phyloP scores from a whole-genome alignment of 2,113 vertebrate genomes.

The Suricata suricatta region DNA sequence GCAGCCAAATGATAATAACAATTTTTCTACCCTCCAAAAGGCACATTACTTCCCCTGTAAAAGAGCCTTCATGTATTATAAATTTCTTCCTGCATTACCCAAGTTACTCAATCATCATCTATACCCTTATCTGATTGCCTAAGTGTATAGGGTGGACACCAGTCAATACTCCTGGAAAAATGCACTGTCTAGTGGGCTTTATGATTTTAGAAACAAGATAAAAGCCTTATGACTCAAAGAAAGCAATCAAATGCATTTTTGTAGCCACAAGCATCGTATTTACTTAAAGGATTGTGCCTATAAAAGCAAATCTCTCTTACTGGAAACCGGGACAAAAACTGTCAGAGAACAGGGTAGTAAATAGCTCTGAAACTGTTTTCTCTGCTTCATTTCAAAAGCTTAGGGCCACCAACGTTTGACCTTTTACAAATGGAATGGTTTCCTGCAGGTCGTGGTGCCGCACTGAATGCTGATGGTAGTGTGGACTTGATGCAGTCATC shows the following conservation, averaged over 20 bases:
- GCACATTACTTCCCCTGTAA: background rate
- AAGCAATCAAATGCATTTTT: slow-evolving; percentile 80
- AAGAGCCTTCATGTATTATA: slow-evolving; percentile 59
- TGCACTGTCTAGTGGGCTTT: slow-evolving; percentile 68
- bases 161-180: slow-evolving; percentile 77
- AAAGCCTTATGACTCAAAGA: slow-evolving; percentile 82
- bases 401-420: slow-evolving; percentile 84
- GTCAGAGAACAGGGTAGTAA: slow-evolving; percentile 82
- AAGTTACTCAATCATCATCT: slow-evolving; percentile 57
- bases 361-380: slow-evolving; percentile 87
- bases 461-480: slow-evolving; percentile 85
- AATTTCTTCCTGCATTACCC: slow-evolving; percentile 52
- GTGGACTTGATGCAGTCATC: slow-evolving; percentile 87
- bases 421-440: slow-evolving; percentile 86
- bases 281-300: slow-evolving; percentile 83
- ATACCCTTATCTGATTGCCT: slow-evolving; percentile 71
- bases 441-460: slow-evolving; percentile 84
- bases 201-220: slow-evolving; percentile 82
- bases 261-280: slow-evolving; percentile 83
- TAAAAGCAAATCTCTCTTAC: slow-evolving; percentile 85
- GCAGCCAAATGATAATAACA: slow-evolving; percentile 11
- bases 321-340: slow-evolving; percentile 83
- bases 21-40: slow-evolving; percentile 47
- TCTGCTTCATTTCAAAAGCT: slow-evolving; percentile 85
- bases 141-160: slow-evolving; percentile 64